phyloP scores from a whole-genome alignment of 2,888 invertebrate species.

The Neuroscelio doddi region DNA sequence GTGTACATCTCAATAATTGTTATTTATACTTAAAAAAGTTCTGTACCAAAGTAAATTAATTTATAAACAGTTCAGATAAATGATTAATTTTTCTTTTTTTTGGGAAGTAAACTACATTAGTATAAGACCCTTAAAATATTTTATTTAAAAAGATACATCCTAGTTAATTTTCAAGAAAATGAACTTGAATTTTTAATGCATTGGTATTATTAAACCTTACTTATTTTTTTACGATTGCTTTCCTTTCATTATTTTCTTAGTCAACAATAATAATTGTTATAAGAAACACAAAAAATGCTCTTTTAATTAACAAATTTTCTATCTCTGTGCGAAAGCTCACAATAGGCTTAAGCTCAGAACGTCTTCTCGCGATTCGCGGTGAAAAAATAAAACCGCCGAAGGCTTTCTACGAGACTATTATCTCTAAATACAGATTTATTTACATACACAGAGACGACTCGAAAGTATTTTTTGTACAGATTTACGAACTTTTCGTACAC shows the following conservation, averaged over 20 bases:
- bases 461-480: slow-evolving; percentile 36
- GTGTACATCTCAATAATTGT: slow-evolving; percentile 43
- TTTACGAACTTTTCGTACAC: slow-evolving; percentile 49
- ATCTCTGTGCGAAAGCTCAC: slow-evolving; percentile 35
- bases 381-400: slow-evolving; percentile 51
- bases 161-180: too few species aligned
- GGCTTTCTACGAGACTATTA: slow-evolving; percentile 47
- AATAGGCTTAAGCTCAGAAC: slow-evolving; percentile 39
- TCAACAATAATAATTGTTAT: too few species aligned
- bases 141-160: too few species aligned
- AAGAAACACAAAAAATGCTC: slow-evolving; percentile 38
- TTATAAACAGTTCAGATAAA: slow-evolving; percentile 23
- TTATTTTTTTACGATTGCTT: too few species aligned
- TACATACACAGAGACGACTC: slow-evolving; percentile 43
- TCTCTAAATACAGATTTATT: slow-evolving; percentile 44
- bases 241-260: too few species aligned
- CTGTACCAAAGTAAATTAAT: slow-evolving; percentile 38
- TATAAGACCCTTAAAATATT: slow-evolving; percentile 37
- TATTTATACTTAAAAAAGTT: slow-evolving; percentile 42
- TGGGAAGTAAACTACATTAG: slow-evolving; percentile 38
- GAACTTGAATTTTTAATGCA: too few species aligned
- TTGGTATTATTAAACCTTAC: too few species aligned
- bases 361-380: slow-evolving; percentile 41
- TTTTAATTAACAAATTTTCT: slow-evolving; percentile 28
- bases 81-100: slow-evolving; percentile 6